Evolutionary conservation across 2,113 vertebrate species (phyloP), one percentile per base, ranked within the genome.

Genomic region (Corydoras sp.): DNA sequence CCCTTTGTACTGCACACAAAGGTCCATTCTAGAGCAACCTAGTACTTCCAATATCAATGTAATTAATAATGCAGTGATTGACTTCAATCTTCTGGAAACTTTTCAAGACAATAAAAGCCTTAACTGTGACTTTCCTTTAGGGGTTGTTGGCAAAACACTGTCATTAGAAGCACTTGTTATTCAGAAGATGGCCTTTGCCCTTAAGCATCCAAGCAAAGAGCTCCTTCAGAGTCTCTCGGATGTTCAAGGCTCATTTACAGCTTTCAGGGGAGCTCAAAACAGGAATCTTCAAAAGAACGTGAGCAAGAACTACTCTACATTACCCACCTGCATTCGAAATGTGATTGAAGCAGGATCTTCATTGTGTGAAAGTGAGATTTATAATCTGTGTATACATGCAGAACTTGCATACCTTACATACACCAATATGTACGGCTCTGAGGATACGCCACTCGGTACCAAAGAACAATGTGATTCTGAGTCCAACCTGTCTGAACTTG

Each of bases 401-500:
- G 35, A 43, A 43, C 35, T 43, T 5, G 35, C 35, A 43, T 43
- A 43, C 35, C 35, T 43, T 43, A 43, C 35, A 43, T 43, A 43
- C 35, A 43, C 35, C 79, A 87, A 91, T 62, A 88, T 89, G 48
- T 88, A 89, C 0, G 84, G 88, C 30, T 86, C 89, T 35, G 76
- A n/a, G 15, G 81, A 82, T 24, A 32, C 86, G 87, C 54, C 88
- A 83, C 74, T 74, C 68, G 0, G 81, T 69, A 76, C 86, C 63
- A 85, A 81, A 29, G 85, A 86, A 74, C 85, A 86, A 9, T 79
- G 88, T 3, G 12, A 48, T 69, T 84, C 69, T 0, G 82, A 81
- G 58, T 66, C 73, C 69, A 86, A 63, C 62, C 60, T 5, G 0
- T 77, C 85, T 4, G 89, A 88, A 51, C 81, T 87, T 74, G 68